Percentiles rank a stretch among this genome's conserved stretches.
These are phyloP conservation scores for Vireo griseus DNA, from an alignment of 2,797 vertebrate species.

Conservation along the genomic window DNA sequence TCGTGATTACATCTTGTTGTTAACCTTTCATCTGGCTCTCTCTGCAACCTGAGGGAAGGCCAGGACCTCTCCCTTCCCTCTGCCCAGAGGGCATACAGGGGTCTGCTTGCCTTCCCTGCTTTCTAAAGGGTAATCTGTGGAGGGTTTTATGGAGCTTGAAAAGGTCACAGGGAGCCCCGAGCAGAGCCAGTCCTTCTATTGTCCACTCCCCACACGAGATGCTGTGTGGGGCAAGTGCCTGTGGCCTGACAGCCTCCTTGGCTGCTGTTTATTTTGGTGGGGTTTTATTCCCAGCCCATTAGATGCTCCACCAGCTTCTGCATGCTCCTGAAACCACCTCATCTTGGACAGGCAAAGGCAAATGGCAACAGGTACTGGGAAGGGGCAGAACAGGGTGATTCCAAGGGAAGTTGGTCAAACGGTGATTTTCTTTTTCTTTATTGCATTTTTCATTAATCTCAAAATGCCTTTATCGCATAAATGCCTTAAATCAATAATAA, in stretches of 20 bases:
- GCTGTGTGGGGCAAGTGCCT: not conserved
- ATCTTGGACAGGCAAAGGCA: not conserved
- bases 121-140: conserved; percentile 33
- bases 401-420: not conserved
- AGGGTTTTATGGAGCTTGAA: conserved; percentile 37
- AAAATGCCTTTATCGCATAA: not conserved
- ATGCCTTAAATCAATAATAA: not conserved
- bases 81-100: not conserved
- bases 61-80: not conserved
- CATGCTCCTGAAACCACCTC: not conserved
- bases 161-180: conserved; percentile 25
- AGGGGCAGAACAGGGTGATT: not conserved
- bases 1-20: not conserved
- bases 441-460: not conserved
- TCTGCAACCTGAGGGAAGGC: not conserved
- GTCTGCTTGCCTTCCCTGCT: not conserved
- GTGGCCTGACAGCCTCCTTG: not conserved
- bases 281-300: not conserved
- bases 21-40: conserved; percentile 39
- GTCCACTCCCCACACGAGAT: not conserved
- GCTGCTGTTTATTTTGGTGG: not conserved
- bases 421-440: not conserved
- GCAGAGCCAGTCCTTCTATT: not conserved
- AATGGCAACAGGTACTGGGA: not conserved
- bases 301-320: not conserved